These are phyloP conservation scores for Tiliacea citrago DNA, from an alignment of 2,888 invertebrate species.

Conservation along the genomic window DNA sequence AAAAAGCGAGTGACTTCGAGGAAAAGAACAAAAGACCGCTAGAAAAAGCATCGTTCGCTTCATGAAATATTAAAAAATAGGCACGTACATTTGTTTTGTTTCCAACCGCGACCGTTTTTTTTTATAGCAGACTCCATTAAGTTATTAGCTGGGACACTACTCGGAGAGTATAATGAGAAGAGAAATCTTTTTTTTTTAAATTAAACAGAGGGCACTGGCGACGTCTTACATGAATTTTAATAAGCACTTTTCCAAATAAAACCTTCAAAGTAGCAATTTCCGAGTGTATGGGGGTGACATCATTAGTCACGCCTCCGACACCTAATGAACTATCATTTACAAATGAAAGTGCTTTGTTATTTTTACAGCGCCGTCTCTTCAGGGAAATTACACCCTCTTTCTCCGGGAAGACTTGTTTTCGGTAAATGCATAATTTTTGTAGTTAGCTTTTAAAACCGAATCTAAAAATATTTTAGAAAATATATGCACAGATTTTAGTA, in stretches of 20 bases:
- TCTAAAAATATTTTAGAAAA: not conserved
- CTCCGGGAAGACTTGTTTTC: constrained; percentile 27
- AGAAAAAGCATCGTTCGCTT: constrained; percentile 62
- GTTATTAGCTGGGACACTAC: constrained; percentile 64
- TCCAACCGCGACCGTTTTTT: constrained; percentile 52
- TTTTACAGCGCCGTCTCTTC: constrained; percentile 50
- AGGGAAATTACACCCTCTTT: constrained; percentile 46
- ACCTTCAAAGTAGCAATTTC: constrained; percentile 50
- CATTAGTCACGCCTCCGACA: constrained; percentile 64
- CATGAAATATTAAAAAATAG: constrained; percentile 70
- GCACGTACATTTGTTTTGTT: constrained; percentile 65
- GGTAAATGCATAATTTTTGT: constrained; percentile 8
- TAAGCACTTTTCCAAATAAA: constrained; percentile 58
- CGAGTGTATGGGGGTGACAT: constrained; percentile 57
- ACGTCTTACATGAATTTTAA: constrained; percentile 52
- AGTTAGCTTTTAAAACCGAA: constrained; percentile 1
- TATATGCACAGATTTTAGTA: not conserved
- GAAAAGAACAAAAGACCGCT: constrained; percentile 69
- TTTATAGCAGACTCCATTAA: constrained; percentile 67
- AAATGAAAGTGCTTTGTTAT: constrained; percentile 61
- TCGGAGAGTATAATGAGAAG: constrained; percentile 56
- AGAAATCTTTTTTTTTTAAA: constrained; percentile 40
- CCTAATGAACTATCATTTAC: constrained; percentile 65
- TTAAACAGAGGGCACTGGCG: constrained; percentile 31
- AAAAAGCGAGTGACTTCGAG: constrained; percentile 69